Evolutionary conservation across 2,113 vertebrate species (phyloP).

Genomic region (Albula glossodonta): DNA sequence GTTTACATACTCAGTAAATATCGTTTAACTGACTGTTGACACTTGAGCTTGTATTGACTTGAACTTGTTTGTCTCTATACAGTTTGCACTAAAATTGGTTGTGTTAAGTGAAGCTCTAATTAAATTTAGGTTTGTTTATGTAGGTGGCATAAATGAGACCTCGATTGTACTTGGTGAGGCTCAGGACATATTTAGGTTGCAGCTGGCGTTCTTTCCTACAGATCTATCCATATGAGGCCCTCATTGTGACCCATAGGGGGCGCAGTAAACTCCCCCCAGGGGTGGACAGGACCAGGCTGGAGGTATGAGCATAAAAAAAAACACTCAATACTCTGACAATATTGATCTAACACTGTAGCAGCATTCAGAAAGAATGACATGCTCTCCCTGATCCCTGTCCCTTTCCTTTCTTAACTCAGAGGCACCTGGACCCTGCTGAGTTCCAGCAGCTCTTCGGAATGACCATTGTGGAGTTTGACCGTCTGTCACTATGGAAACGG

Average conservation of each 20-base stretch:
- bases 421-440: slow-evolving; percentile 81
- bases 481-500: slow-evolving; percentile 89
- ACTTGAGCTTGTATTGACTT: too few species aligned
- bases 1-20: too few species aligned
- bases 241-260: slow-evolving; percentile 82
- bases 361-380: background rate
- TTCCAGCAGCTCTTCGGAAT: slow-evolving; percentile 84
- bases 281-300: slow-evolving; percentile 78
- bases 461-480: slow-evolving; percentile 82
- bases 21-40: too few species aligned
- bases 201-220: slow-evolving; percentile 29
- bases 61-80: too few species aligned
- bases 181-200: background rate
- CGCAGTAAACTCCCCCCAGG: slow-evolving; percentile 80
- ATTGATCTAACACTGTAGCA: background rate
- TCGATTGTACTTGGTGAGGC: background rate
- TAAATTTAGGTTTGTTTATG: background rate
- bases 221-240: slow-evolving; percentile 82
- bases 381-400: background rate
- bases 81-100: too few species aligned
- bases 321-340: background rate
- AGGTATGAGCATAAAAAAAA: background rate
- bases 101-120: too few species aligned
- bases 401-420: slow-evolving; percentile 57
- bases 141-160: background rate